Percentiles rank a stretch among this genome's conserved stretches.
Conservation (phyloP, 2,113 vertebrate species). For the Ctenomys sociabilis region DNA sequence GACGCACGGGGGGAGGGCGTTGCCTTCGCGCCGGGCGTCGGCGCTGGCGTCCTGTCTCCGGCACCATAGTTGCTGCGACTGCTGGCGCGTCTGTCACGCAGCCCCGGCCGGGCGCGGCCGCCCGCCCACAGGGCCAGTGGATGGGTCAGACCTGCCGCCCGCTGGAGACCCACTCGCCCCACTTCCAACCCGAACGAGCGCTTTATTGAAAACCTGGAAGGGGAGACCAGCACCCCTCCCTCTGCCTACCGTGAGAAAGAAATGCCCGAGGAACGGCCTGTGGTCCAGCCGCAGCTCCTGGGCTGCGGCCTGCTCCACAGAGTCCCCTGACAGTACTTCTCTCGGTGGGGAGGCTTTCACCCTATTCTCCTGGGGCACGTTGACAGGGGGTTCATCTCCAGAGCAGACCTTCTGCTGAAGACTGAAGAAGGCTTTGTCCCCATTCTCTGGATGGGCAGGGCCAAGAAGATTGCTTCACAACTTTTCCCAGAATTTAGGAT, state of each 20-base stretch:
- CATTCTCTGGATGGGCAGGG: background rate
- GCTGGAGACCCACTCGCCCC: too few relatives aligned
- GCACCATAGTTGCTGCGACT: background rate
- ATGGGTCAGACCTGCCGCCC: background rate
- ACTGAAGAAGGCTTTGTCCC: background rate
- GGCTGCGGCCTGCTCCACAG: too few relatives aligned
- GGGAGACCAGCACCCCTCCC: background rate
- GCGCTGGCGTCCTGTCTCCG: background rate
- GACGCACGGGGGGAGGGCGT: background rate
- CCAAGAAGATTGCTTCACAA: background rate
- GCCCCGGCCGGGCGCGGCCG: background rate
- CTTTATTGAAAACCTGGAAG: background rate
- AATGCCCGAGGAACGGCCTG: background rate
- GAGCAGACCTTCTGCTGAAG: background rate
- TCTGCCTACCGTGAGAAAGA: background rate
- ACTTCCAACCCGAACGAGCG: too few relatives aligned
- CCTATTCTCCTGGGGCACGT: background rate
- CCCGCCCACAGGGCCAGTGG: background rate
- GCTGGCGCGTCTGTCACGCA: rapidly evolving
- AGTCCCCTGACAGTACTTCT: background rate
- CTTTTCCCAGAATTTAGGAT: background rate
- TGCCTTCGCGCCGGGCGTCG: rapidly evolving
- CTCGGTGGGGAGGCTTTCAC: background rate
- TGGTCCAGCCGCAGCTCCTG: background rate
- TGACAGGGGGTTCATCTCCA: background rate